Conservation (phyloP, 2,797 vertebrate genomes). For the Pristis pectinata region DNA sequence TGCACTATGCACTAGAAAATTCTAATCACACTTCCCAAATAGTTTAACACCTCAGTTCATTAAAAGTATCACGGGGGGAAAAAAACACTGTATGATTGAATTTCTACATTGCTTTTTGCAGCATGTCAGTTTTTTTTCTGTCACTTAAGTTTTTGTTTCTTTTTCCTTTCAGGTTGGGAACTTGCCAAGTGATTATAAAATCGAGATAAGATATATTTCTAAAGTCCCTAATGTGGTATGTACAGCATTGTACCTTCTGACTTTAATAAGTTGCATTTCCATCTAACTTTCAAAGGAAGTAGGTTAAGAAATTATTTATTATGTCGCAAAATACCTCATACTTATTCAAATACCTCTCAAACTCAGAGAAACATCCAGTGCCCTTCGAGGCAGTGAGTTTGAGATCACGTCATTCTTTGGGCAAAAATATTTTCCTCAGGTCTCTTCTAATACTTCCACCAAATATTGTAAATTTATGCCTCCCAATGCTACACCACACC, state of each 20-base stretch:
- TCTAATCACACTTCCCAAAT: too few species aligned
- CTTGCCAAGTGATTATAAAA: slow-evolving; percentile 31
- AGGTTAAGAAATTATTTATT: neutral
- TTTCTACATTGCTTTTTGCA: neutral
- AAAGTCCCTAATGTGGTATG: slow-evolving; percentile 34
- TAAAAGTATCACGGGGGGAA: too few species aligned
- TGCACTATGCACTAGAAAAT: too few species aligned
- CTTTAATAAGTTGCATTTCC: neutral
- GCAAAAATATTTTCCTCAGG: neutral
- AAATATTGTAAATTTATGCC: neutral
- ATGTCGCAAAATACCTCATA: neutral
- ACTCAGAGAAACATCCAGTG: neutral
- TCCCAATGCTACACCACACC: neutral
- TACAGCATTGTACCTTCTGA: neutral
- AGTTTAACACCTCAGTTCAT: too few species aligned
- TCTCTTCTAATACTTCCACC: neutral
- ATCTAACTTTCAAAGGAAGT: neutral
- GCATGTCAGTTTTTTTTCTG: neutral
- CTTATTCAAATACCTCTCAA: neutral
- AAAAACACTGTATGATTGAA: too few species aligned
- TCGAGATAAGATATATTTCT: slow-evolving; percentile 31
- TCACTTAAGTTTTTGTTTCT: neutral
- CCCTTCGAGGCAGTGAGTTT: neutral
- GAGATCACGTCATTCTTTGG: neutral
- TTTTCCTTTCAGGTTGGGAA: slow-evolving; percentile 28